These are phyloP conservation scores for Listronotus bonariensis DNA, from an alignment of 1,140 invertebrate species.

Conservation along the genomic window DNA sequence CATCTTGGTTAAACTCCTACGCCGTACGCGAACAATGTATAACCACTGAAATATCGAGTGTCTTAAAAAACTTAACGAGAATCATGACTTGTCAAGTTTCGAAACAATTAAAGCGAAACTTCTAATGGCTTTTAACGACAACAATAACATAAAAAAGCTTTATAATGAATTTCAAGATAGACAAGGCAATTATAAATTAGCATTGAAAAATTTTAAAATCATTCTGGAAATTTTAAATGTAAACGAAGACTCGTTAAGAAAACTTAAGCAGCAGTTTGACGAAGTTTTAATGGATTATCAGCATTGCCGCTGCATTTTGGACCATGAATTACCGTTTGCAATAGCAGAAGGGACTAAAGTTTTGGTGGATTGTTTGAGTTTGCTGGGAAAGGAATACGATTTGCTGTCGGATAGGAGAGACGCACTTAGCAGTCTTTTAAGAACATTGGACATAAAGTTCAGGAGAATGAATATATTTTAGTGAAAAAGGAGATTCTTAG, in stretches of 20 bases:
- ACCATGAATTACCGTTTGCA: slow-evolving; percentile 38
- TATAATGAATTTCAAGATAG: slow-evolving; percentile 38
- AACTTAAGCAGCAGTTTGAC: slow-evolving; percentile 48
- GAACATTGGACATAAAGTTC: slow-evolving; percentile 12
- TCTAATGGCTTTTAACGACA: slow-evolving; percentile 31
- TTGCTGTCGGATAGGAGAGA: slow-evolving; percentile 3
- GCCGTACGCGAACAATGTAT: slow-evolving; percentile 30
- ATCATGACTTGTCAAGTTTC: slow-evolving; percentile 23
- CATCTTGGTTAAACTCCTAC: slow-evolving; percentile 33
- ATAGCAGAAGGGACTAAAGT: slow-evolving; percentile 39
- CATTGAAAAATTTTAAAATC: slow-evolving; percentile 50
- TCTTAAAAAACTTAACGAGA: slow-evolving; percentile 34
- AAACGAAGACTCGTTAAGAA: slow-evolving; percentile 41
- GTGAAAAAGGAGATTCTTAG: slow-evolving; percentile 18
- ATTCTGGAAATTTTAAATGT: slow-evolving; percentile 49
- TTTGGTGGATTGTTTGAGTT: slow-evolving; percentile 40
- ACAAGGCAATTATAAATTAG: slow-evolving; percentile 46
- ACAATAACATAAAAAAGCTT: slow-evolving; percentile 35
- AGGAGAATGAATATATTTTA: slow-evolving; percentile 18
- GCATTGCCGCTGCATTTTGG: slow-evolving; percentile 43
- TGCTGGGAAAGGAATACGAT: slow-evolving; percentile 31
- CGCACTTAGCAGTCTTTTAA: slow-evolving; percentile 1
- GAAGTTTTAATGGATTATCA: slow-evolving; percentile 47
- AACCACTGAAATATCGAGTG: slow-evolving; percentile 26
- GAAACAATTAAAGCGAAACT: slow-evolving; percentile 42